Evolutionary conservation across 2,797 vertebrate genomes (phyloP).

Genomic region (Coranthus polyacanthus): DNA sequence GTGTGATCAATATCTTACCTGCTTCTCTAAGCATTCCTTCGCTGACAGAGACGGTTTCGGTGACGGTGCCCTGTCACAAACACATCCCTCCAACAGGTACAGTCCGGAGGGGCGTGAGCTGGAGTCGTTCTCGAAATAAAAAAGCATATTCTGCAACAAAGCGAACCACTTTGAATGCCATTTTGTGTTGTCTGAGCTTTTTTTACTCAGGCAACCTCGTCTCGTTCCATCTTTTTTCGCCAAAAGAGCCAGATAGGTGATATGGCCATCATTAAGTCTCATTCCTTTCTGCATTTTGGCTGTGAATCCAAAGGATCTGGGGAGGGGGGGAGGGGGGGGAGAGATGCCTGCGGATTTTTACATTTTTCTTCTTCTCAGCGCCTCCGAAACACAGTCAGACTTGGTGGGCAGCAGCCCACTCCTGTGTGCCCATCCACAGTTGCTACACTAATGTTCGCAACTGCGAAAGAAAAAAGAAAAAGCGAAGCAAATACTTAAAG

Average conservation of each 20-base stretch:
- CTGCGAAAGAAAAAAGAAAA: conserved; percentile 4
- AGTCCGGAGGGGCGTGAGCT: conserved; percentile 95
- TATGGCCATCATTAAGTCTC: conserved; percentile 95
- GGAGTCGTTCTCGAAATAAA: conserved; percentile 98
- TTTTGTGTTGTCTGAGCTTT: conserved; percentile 96
- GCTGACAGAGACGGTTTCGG: conserved; percentile 91
- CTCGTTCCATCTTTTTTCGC: conserved; percentile 95
- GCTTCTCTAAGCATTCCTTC: conserved; percentile 94
- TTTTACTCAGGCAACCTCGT: conserved; percentile 93
- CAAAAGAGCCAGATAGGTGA: conserved; percentile 94
- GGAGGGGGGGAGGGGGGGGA: no score
- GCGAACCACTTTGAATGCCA: conserved; percentile 98
- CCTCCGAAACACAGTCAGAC: conserved; percentile 66
- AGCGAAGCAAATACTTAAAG: neutral
- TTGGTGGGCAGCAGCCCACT: conserved; percentile 72
- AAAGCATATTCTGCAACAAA: conserved; percentile 96
- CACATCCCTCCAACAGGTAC: conserved; percentile 96
- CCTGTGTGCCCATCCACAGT: conserved; percentile 57
- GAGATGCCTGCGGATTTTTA: conserved; percentile 65
- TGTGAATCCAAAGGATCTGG: conserved; percentile 49
- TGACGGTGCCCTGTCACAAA: conserved; percentile 92
- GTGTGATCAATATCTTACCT: conserved; percentile 82
- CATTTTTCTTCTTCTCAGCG: conserved; percentile 65
- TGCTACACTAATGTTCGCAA: conserved; percentile 44
- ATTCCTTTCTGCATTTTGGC: conserved; percentile 93